Conservation (phyloP, 2,888 invertebrate species). For the Entomobrya multifasciata region DNA sequence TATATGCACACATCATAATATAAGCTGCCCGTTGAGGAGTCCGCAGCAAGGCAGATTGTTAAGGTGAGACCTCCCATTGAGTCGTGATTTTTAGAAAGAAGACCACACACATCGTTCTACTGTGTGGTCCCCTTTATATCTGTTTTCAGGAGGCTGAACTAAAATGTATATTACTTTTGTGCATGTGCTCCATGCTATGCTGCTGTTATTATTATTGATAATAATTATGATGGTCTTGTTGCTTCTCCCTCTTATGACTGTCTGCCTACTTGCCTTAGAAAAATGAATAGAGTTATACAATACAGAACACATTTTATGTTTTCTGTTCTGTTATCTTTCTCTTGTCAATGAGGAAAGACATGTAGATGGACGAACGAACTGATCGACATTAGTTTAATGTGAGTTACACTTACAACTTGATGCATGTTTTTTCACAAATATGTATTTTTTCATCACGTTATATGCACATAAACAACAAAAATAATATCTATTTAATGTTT, state of each 20-base stretch:
- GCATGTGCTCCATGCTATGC: constrained; percentile 68
- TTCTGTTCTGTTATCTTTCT: constrained; percentile 20
- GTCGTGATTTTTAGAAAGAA: constrained; percentile 76
- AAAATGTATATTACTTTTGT: constrained; percentile 59
- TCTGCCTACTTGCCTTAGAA: constrained; percentile 12
- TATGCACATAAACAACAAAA: constrained; percentile 12
- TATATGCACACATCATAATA: background rate
- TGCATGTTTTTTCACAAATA: constrained; percentile 23
- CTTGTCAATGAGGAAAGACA: constrained; percentile 31
- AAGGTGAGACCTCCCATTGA: constrained; percentile 77
- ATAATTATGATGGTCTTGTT: constrained; percentile 58
- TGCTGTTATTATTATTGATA: constrained; percentile 55
- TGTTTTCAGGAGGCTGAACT: constrained; percentile 54
- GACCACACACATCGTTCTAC: constrained; percentile 77
- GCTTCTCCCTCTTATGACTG: constrained; percentile 25
- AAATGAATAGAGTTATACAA: constrained; percentile 2
- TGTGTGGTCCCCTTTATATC: constrained; percentile 77
- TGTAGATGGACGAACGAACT: background rate
- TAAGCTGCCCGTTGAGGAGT: constrained; percentile 24
- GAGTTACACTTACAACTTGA: constrained; percentile 35
- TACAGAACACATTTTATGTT: constrained; percentile 27
- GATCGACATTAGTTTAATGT: constrained; percentile 14
- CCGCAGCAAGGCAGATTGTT: constrained; percentile 68
- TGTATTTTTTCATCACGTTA: constrained; percentile 11
- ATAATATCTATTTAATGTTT: constrained; percentile 23